Evolutionary conservation across 2,113 vertebrate genomes (phyloP).

Genomic region (Poeciliopsis occidentalis): DNA sequence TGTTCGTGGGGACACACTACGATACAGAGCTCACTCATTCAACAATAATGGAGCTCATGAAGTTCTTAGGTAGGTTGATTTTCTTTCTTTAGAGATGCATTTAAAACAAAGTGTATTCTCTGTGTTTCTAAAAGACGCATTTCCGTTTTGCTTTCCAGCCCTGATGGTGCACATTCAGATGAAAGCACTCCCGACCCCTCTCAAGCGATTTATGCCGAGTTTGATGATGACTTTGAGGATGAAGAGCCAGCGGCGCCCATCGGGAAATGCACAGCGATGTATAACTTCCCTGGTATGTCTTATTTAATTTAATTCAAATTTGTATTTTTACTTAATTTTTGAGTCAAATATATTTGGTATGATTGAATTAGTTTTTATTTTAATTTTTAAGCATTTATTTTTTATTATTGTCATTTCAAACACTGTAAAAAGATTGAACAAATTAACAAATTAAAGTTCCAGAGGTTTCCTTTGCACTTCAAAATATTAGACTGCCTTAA

Average conservation of each 20-base stretch:
- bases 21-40: conserved; percentile 77
- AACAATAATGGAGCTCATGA: conserved; percentile 83
- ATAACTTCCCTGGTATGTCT: conserved; percentile 86
- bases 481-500: no score
- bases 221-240: conserved; percentile 90
- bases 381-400: no score
- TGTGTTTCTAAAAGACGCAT: not conserved
- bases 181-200: conserved; percentile 82
- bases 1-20: conserved; percentile 80
- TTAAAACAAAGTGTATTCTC: conserved; percentile 2
- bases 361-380: no score
- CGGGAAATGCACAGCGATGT: conserved; percentile 88
- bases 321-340: not conserved
- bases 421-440: no score
- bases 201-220: conserved; percentile 87
- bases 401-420: no score
- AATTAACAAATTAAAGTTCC: no score
- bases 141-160: conserved; percentile 63
- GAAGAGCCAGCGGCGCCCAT: conserved; percentile 84
- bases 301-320: not conserved
- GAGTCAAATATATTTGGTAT: not conserved
- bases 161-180: conserved; percentile 81
- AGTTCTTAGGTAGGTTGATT: conserved; percentile 77
- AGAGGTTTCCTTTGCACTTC: no score
- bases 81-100: not conserved